A percentile compares a stretch with the other conserved stretches of the same genome.
phyloP scores from a whole-genome alignment of 2,113 vertebrate genomes.

The Tretioscincus oriximinensis region DNA sequence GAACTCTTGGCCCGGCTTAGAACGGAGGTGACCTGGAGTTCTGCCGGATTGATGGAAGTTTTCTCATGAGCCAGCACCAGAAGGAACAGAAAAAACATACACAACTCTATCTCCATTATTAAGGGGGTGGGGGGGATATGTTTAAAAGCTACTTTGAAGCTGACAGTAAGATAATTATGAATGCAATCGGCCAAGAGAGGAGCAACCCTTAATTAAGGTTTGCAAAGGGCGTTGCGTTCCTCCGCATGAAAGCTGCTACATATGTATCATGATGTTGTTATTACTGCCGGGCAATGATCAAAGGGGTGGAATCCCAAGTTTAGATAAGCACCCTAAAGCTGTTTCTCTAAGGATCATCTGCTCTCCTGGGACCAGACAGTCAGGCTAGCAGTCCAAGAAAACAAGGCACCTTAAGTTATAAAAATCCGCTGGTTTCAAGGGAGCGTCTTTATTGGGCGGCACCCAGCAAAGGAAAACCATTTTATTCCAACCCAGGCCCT shows the following conservation, averaged over 20 bases:
- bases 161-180: background rate
- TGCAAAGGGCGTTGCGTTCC: background rate
- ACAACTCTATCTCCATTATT: constrained; percentile 10
- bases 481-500: background rate
- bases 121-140: background rate
- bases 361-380: background rate
- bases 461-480: background rate
- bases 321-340: constrained; percentile 25
- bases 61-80: background rate
- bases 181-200: constrained; percentile 5
- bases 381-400: constrained; percentile 4
- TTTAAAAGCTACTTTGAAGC: constrained; percentile 25
- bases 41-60: background rate
- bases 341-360: constrained; percentile 32
- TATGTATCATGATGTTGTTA: constrained; percentile 11
- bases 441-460: constrained; percentile 1
- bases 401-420: constrained; percentile 7
- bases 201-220: background rate
- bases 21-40: constrained; percentile 4
- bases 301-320: constrained; percentile 2
- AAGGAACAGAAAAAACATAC: background rate
- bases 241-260: constrained; percentile 11
- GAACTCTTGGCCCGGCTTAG: constrained; percentile 15
- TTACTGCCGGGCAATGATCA: constrained; percentile 8
- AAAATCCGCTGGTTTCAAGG: background rate